phyloP scores from a whole-genome alignment of 2,113 vertebrate genomes.

The Tinamus guttatus region DNA sequence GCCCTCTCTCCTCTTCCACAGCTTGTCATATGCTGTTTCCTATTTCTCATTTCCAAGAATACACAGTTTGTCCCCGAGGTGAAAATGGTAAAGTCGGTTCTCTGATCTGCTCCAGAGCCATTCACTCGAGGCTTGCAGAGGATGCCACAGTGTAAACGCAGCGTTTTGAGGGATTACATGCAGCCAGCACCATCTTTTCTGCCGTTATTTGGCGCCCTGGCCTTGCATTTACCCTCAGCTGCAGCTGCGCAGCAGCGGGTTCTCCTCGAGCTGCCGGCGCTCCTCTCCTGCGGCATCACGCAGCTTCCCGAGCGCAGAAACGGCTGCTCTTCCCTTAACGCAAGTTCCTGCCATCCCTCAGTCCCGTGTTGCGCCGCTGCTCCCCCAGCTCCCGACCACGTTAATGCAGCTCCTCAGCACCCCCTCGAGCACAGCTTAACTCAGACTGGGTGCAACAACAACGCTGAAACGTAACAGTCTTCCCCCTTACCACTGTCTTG shows the following conservation, averaged over 20 bases:
- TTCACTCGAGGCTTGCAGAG: not conserved
- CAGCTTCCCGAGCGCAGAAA: not conserved
- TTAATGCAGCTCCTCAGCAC: not conserved
- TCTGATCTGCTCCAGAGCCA: not conserved
- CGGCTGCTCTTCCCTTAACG: not conserved
- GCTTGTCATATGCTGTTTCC: not conserved
- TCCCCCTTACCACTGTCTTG: not conserved
- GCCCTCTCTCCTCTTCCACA: not conserved
- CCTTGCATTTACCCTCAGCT: fast-evolving
- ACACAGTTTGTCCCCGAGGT: not conserved
- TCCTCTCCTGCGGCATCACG: not conserved
- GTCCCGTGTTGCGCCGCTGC: no score
- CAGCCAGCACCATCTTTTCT: fast-evolving
- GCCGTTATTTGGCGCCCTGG: not conserved
- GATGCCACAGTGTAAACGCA: no score
- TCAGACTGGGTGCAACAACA: not conserved
- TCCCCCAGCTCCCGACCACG: no score
- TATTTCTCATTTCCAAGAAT: not conserved
- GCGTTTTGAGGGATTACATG: fast-evolving
- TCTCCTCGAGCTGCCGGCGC: not conserved
- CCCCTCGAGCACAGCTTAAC: not conserved
- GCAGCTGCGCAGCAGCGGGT: not conserved
- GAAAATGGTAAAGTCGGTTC: not conserved
- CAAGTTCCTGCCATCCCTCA: no score
- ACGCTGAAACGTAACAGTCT: no score